Percentiles rank a stretch among this genome's conserved stretches.
These are phyloP conservation scores for Cydia pomonella DNA, from an alignment of 1,140 invertebrate species.

Conservation along the genomic window DNA sequence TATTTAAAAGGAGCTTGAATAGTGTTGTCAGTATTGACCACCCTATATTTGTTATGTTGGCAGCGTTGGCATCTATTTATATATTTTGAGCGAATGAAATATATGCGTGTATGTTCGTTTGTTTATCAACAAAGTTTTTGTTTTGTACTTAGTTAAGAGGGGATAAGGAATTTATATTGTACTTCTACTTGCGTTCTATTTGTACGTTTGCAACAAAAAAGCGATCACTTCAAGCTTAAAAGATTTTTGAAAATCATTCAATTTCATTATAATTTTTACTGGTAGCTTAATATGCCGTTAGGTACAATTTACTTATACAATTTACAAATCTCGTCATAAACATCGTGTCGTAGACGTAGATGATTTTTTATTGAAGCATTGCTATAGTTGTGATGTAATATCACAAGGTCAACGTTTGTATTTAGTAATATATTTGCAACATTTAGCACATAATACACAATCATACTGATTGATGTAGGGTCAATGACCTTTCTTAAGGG, in stretches of 20 bases:
- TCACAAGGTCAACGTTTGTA: not conserved
- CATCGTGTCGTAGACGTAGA: too few relatives aligned
- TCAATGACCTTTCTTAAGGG: not conserved
- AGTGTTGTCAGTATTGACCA: slow-evolving; percentile 17
- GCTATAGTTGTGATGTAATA: not conserved
- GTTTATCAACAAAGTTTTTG: slow-evolving; percentile 18
- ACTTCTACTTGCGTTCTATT: not conserved
- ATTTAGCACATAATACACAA: not conserved
- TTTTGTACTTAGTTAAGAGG: not conserved
- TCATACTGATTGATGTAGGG: not conserved
- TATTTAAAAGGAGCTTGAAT: not conserved
- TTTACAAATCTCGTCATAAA: too few relatives aligned
- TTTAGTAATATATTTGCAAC: not conserved
- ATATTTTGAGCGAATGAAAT: not conserved
- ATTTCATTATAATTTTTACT: too few relatives aligned
- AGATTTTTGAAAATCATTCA: too few relatives aligned
- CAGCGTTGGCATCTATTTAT: not conserved
- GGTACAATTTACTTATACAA: too few relatives aligned
- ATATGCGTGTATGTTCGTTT: not conserved
- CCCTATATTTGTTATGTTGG: not conserved
- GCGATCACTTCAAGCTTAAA: too few relatives aligned
- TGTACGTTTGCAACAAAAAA: not conserved
- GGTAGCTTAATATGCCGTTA: not conserved
- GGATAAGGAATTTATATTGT: not conserved
- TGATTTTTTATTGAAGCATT: too few relatives aligned